phyloP scores from a whole-genome alignment of 2,888 invertebrate genomes.

The Platycheirus albimanus region DNA sequence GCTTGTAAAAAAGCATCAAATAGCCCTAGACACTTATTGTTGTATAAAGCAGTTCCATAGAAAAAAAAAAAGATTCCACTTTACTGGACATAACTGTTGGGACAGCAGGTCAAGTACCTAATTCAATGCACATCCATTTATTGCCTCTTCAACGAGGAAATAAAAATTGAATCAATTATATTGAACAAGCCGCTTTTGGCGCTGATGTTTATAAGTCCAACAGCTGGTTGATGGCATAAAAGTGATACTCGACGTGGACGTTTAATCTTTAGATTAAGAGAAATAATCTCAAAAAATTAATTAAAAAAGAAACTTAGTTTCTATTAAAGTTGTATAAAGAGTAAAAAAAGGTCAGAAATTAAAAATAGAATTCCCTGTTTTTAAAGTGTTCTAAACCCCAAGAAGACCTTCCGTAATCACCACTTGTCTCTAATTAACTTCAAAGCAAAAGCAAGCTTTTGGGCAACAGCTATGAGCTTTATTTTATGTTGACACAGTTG shows the following conservation, averaged over 20 bases:
- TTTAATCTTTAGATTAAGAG: neutral
- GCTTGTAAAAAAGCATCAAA: too few relatives aligned
- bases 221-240: constrained; percentile 5
- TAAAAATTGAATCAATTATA: constrained; percentile 39
- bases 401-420: neutral
- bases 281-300: neutral
- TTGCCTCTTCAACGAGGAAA: constrained; percentile 15
- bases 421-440: neutral
- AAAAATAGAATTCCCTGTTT: neutral
- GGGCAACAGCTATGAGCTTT: neutral
- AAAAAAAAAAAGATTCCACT: constrained; percentile 25
- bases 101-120: constrained; percentile 28
- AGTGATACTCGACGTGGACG: neutral
- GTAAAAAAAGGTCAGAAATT: neutral
- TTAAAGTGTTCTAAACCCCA: neutral
- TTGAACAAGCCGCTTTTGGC: constrained; percentile 22
- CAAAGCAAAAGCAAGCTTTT: too few relatives aligned
- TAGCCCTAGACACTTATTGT: too few relatives aligned
- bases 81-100: constrained; percentile 14
- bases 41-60: neutral
- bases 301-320: too few relatives aligned
- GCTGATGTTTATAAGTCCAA: neutral
- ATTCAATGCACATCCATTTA: constrained; percentile 35
- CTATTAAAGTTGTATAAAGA: too few relatives aligned
- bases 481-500: neutral